Percentiles rank a stretch among this genome's conserved stretches.
These are phyloP conservation scores for Melanotaenia pygmaea DNA, from an alignment of 2,797 vertebrate genomes.

Conservation along the genomic window DNA sequence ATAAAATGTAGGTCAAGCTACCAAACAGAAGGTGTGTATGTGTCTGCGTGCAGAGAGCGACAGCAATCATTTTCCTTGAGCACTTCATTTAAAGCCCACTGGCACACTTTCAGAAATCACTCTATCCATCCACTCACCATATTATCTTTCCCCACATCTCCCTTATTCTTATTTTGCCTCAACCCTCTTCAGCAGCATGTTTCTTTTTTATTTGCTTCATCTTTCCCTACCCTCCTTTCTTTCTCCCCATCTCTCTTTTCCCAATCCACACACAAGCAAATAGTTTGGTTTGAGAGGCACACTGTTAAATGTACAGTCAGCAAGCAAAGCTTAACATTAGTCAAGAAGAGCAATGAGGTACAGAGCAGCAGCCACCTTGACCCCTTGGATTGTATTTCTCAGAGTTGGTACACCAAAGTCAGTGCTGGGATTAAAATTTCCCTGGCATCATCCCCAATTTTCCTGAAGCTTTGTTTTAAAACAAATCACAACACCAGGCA, in stretches of 20 bases:
- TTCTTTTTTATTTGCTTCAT: slow-evolving; percentile 4
- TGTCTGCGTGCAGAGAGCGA: background rate
- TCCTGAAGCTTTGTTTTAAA: slow-evolving; percentile 20
- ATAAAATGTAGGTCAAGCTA: slow-evolving; percentile 69
- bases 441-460: slow-evolving; percentile 22
- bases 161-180: slow-evolving; percentile 9
- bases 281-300: slow-evolving; percentile 13
- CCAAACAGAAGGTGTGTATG: slow-evolving; percentile 40
- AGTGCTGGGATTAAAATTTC: slow-evolving; percentile 49
- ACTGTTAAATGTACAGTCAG: slow-evolving; percentile 44
- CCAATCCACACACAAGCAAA: slow-evolving; percentile 37
- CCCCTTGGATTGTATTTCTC: slow-evolving; percentile 46
- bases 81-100: slow-evolving; percentile 50
- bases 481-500: slow-evolving; percentile 5
- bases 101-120: slow-evolving; percentile 52
- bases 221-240: slow-evolving; percentile 10
- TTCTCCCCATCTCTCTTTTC: slow-evolving; percentile 37
- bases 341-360: slow-evolving; percentile 44
- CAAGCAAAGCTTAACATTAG: slow-evolving; percentile 41
- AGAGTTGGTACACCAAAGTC: slow-evolving; percentile 53
- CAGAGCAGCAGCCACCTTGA: slow-evolving; percentile 28
- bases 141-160: slow-evolving; percentile 7
- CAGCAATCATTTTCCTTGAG: slow-evolving; percentile 45
- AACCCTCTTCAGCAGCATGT: background rate
- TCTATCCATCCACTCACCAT: slow-evolving; percentile 29